A percentile compares a stretch with the other conserved stretches of the same genome.
These are phyloP conservation scores for Cosmia pyralina DNA, from an alignment of 2,888 invertebrate genomes.

Conservation along the genomic window DNA sequence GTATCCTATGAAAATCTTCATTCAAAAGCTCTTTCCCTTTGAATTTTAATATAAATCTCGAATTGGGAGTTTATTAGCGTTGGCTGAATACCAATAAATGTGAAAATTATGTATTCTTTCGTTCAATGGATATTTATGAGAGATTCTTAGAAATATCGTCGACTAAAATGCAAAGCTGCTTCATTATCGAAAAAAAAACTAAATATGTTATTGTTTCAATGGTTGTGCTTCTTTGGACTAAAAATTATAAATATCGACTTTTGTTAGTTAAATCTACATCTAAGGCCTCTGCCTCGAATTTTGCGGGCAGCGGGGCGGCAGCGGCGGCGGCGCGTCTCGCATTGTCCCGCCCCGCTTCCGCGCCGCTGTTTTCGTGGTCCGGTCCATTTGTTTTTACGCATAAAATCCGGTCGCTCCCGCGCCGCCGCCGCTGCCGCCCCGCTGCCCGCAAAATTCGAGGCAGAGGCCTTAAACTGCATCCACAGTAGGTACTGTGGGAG, in stretches of 20 bases:
- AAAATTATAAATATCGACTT: not conserved
- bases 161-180: not conserved
- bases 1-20: conserved; percentile 89
- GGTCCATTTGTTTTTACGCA: too few relatives aligned
- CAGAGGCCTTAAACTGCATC: too few relatives aligned
- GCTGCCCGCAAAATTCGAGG: too few relatives aligned
- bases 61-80: conserved; percentile 88
- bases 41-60: conserved; percentile 89
- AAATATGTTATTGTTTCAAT: not conserved
- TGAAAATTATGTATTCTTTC: conserved; percentile 78
- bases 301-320: too few relatives aligned
- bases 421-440: too few relatives aligned
- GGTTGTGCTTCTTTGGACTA: not conserved
- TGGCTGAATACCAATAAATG: conserved; percentile 84
- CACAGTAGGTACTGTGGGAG: not conserved
- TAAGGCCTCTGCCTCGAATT: too few relatives aligned
- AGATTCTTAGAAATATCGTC: not conserved
- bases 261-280: too few relatives aligned
- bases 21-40: conserved; percentile 84
- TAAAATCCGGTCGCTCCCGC: too few relatives aligned
- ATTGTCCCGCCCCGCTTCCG: too few relatives aligned
- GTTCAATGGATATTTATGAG: conserved; percentile 59
- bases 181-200: not conserved
- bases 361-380: too few relatives aligned
- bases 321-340: too few relatives aligned